Conservation (phyloP, 1,140 invertebrate genomes). For the Leptestheria dahalacensis region DNA sequence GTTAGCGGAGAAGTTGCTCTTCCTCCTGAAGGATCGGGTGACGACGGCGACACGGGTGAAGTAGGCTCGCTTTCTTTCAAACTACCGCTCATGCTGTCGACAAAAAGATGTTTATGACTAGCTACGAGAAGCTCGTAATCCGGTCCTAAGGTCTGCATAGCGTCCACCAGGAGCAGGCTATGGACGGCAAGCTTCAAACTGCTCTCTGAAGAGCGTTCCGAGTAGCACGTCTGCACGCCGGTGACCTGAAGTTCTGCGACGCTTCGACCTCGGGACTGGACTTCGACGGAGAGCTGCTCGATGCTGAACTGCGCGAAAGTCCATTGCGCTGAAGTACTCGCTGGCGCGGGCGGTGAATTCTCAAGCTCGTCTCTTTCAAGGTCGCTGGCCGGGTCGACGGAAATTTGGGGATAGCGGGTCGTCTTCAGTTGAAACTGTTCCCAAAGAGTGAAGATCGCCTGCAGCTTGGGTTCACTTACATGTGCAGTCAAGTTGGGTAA, state of each 20-base stretch:
- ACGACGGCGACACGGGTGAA: slow-evolving; percentile 54
- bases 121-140: slow-evolving; percentile 89
- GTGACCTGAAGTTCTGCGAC: slow-evolving; percentile 81
- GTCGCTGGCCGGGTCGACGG: slow-evolving; percentile 12
- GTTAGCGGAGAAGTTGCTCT: slow-evolving; percentile 37
- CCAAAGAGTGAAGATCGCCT: slow-evolving; percentile 39
- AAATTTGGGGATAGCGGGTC: slow-evolving; percentile 1
- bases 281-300: slow-evolving; percentile 72
- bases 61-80: slow-evolving; percentile 78
- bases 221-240: slow-evolving; percentile 61
- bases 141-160: slow-evolving; percentile 80
- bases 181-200: slow-evolving; percentile 72
- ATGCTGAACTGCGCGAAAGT: slow-evolving; percentile 74
- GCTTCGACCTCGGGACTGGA: slow-evolving; percentile 60
- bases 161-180: slow-evolving; percentile 80
- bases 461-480: slow-evolving; percentile 73
- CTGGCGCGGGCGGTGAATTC: neutral
- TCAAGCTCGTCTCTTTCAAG: slow-evolving; percentile 7
- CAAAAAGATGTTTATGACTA: slow-evolving; percentile 82
- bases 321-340: slow-evolving; percentile 32
- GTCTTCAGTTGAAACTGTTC: slow-evolving; percentile 1
- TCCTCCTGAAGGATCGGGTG: slow-evolving; percentile 42
- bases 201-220: slow-evolving; percentile 50
- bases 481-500: slow-evolving; percentile 74
- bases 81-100: slow-evolving; percentile 87